Percentiles rank a stretch among this genome's conserved stretches.
phyloP scores from a whole-genome alignment of 2,888 invertebrate species.

The Scaptomyza flava region DNA sequence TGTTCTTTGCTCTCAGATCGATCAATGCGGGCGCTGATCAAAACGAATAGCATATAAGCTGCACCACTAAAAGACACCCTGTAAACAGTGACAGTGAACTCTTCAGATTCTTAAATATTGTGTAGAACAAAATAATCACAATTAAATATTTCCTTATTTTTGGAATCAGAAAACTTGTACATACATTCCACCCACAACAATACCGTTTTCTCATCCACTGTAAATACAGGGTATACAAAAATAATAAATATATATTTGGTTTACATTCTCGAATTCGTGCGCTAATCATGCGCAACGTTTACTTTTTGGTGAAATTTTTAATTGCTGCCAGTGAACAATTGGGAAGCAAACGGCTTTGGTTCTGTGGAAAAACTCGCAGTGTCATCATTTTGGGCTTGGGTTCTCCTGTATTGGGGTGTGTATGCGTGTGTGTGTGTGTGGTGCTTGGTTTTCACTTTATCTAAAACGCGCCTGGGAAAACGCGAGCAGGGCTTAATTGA shows the following conservation, averaged over 20 bases:
- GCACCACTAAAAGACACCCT: constrained; percentile 15
- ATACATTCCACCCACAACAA: not conserved
- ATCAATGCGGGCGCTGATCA: constrained; percentile 58
- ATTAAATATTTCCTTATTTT: too few relatives aligned
- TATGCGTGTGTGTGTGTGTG: constrained; percentile 30
- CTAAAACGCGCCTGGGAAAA: constrained; percentile 73
- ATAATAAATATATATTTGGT: constrained; percentile 34
- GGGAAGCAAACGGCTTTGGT: constrained; percentile 28
- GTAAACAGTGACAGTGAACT: not conserved
- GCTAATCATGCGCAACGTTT: constrained; percentile 77
- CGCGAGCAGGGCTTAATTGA: constrained; percentile 66
- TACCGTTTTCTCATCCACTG: too few relatives aligned
- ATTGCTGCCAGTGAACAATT: constrained; percentile 58
- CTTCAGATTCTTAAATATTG: too few relatives aligned
- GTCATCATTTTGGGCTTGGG: constrained; percentile 60
- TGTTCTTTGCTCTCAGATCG: constrained; percentile 19
- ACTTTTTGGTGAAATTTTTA: constrained; percentile 69
- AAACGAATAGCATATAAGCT: not conserved
- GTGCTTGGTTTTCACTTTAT: constrained; percentile 53
- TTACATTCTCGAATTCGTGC: constrained; percentile 51
- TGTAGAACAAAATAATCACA: too few relatives aligned
- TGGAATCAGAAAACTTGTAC: too few relatives aligned
- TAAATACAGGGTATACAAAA: constrained; percentile 29
- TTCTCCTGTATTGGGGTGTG: constrained; percentile 20
- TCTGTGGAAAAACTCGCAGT: constrained; percentile 62